Base-by-base conservation (phyloP, 2,113 vertebrate genomes). In the Andinoacara biseriatus region DNA sequence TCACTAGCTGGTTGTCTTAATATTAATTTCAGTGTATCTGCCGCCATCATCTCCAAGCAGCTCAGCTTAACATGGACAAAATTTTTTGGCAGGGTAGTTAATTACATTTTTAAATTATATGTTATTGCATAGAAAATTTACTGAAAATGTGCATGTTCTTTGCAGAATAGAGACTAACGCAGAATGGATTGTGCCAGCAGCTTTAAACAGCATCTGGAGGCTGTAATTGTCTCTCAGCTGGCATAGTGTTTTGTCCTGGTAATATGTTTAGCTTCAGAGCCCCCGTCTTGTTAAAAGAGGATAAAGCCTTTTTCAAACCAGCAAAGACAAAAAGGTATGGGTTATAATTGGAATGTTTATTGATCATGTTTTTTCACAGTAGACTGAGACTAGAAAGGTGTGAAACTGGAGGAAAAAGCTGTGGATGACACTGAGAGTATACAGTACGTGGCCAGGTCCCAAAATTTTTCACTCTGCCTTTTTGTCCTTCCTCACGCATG, bases 201-300 rank as follows among this genome's bases (percentile, higher is more conserved):
- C 87, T 78, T 77, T 58, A 62, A 84, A 87, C 56, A 31, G 81
- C 67, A 87, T 87, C 80, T 87, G 86, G 65, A 90, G 76, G 86
- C 86, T 84, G 75, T 86, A 84, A 90, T 86, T 91, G 90, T 91
- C 62, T 80, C 67, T 78, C 83, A 63, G 57, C 74, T 87, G 83
- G 83, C 56, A 31, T 74, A 67, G 83, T 67, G 26, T 84, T 83
- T 74, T 80, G 60, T 84, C 69, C 86, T 26, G 31, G 57, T 87
- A 86, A 90, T 89, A 72, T 84, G 61, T 85, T 91, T 82, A 93
- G 82, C 86, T 72, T 86, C 74, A 81, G 79, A 92, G 75, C 78
- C 74, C 78, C 58, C 13, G 11, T 75, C 87, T 82, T 86, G 81
- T 85, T 86, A 78, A 85, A 86, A 76, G 81, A 88, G 81, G 76